Percentiles rank a stretch among this genome's conserved stretches.
phyloP scores from a whole-genome alignment of 2,888 invertebrate species.

The Ectemnius cavifrons region DNA sequence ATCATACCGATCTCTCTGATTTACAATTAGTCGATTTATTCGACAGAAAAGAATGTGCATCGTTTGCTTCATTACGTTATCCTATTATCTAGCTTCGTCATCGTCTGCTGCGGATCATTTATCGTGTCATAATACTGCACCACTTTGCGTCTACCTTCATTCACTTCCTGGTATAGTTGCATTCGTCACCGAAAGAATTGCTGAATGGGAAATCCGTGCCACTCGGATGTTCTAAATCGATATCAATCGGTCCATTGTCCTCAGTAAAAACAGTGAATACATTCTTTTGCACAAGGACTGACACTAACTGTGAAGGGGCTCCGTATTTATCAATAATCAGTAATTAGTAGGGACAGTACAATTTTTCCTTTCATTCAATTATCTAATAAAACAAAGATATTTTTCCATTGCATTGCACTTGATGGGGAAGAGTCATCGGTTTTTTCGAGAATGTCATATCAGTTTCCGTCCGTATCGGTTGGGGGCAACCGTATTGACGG shows the following conservation, averaged over 20 bases:
- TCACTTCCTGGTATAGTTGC: slow-evolving; percentile 14
- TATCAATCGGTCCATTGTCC: too few relatives aligned
- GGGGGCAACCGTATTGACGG: too few relatives aligned
- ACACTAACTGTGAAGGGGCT: slow-evolving; percentile 58
- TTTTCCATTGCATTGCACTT: too few relatives aligned
- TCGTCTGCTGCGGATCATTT: slow-evolving; percentile 37
- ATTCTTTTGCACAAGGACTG: slow-evolving; percentile 22
- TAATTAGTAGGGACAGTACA: too few relatives aligned
- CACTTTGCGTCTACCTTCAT: slow-evolving; percentile 21
- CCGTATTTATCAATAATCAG: slow-evolving; percentile 60
- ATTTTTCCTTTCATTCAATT: too few relatives aligned
- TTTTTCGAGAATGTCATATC: background rate
- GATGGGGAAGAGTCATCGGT: background rate
- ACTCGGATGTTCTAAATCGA: too few relatives aligned
- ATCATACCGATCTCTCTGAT: background rate
- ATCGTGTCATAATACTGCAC: slow-evolving; percentile 24
- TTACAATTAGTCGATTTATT: too few relatives aligned
- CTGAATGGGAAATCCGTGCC: background rate
- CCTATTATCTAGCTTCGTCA: slow-evolving; percentile 39
- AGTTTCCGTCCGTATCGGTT: background rate
- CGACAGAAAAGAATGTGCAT: slow-evolving; percentile 40
- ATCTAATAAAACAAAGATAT: too few relatives aligned
- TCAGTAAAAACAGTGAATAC: background rate
- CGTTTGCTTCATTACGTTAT: slow-evolving; percentile 25
- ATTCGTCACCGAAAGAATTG: slow-evolving; percentile 12